phyloP scores from a whole-genome alignment of 1,140 invertebrate genomes.

The Plectrocnemia conspersa region DNA sequence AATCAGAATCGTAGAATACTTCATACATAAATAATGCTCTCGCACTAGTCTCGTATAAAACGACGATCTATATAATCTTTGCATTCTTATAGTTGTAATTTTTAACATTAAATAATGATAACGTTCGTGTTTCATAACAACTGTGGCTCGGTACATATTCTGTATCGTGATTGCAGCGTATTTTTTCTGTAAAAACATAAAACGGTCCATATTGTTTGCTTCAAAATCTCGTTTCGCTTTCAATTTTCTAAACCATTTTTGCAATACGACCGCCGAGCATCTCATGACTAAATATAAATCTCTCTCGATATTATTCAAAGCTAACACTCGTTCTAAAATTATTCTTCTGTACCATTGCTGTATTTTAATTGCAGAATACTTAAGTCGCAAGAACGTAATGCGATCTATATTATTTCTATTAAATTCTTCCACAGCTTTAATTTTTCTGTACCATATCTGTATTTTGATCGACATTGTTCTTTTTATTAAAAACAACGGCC shows the following conservation, averaged over 20 bases:
- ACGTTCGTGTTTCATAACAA: slow-evolving; percentile 36
- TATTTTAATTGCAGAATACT: slow-evolving; percentile 13
- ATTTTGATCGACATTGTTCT: slow-evolving; percentile 1
- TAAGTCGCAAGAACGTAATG: neutral
- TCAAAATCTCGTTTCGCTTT: slow-evolving; percentile 13
- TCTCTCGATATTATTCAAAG: slow-evolving; percentile 30
- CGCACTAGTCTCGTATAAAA: slow-evolving; percentile 16
- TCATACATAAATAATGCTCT: slow-evolving; percentile 39
- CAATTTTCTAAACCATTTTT: slow-evolving; percentile 21
- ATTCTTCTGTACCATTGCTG: slow-evolving; percentile 34
- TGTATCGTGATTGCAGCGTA: slow-evolving; percentile 36
- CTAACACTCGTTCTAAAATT: slow-evolving; percentile 1
- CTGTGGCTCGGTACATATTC: slow-evolving; percentile 34
- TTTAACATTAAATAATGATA: slow-evolving; percentile 28
- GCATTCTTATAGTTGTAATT: slow-evolving; percentile 25
- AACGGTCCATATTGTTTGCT: slow-evolving; percentile 30
- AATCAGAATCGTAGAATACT: slow-evolving; percentile 39
- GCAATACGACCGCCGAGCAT: slow-evolving; percentile 29
- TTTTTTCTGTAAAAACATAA: slow-evolving; percentile 37
- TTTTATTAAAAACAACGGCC: no score
- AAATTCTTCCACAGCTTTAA: slow-evolving; percentile 19
- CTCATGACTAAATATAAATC: slow-evolving; percentile 33
- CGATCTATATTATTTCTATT: neutral
- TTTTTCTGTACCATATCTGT: neutral
- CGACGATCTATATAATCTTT: slow-evolving; percentile 23